A percentile compares a stretch with the other conserved stretches of the same genome.
Evolutionary conservation across 2,797 vertebrate species (phyloP).

Genomic region (Masticophis lateralis): DNA sequence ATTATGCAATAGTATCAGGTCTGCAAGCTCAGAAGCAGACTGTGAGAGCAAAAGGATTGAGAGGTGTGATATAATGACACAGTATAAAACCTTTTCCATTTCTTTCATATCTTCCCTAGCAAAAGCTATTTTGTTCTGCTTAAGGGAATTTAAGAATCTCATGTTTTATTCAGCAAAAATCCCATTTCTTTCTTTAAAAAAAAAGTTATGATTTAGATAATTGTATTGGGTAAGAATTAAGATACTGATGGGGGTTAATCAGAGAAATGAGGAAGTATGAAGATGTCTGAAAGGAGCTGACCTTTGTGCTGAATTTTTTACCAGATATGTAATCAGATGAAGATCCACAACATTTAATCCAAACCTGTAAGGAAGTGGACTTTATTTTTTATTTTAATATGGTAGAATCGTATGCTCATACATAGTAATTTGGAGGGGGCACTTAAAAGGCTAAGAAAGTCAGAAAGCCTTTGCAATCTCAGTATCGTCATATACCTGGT

Average conservation of each 20-base stretch:
- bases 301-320: neutral
- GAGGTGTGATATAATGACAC: neutral
- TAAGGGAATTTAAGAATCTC: neutral
- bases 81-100: neutral
- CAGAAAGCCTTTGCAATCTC: neutral
- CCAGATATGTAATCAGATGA: neutral
- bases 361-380: neutral
- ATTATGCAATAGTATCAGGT: neutral
- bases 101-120: neutral
- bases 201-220: neutral
- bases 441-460: neutral
- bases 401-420: neutral
- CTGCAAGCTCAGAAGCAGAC: neutral
- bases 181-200: neutral
- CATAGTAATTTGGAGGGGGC: accelerated
- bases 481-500: neutral
- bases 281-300: constrained; percentile 7
- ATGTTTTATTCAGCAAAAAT: neutral
- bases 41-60: neutral
- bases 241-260: neutral
- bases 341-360: neutral
- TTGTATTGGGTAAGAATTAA: neutral
- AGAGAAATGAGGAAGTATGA: neutral
- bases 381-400: neutral
- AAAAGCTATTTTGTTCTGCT: neutral